A percentile compares a stretch with the other conserved stretches of the same genome.
phyloP scores from a whole-genome alignment of 2,113 vertebrate species.

The Ptyas mucosa region DNA sequence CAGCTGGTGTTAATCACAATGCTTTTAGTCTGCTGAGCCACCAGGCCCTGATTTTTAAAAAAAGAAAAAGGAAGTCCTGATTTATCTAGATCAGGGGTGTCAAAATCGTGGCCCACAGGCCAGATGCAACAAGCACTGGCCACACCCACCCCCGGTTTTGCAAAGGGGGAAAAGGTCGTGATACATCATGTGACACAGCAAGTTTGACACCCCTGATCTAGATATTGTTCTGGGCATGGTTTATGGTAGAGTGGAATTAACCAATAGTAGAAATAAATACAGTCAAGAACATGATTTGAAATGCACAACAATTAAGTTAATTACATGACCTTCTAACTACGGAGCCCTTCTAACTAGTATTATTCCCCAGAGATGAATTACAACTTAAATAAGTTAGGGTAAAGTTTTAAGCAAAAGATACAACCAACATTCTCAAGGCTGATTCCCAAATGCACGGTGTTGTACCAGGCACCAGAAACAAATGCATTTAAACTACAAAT shows the following conservation, averaged over 20 bases:
- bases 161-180: too few relatives aligned
- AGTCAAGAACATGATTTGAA: neutral
- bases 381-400: neutral
- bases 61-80: neutral
- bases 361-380: neutral
- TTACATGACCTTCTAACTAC: neutral
- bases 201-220: neutral
- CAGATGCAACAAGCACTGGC: too few relatives aligned
- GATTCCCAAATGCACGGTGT: neutral
- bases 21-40: too few relatives aligned
- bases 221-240: neutral
- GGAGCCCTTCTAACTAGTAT: neutral
- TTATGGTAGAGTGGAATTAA: neutral
- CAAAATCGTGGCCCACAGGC: too few relatives aligned
- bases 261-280: neutral
- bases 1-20: too few relatives aligned
- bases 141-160: too few relatives aligned
- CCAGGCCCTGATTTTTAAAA: too few relatives aligned
- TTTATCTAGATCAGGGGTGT: neutral
- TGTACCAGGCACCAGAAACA: neutral
- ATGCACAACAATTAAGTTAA: neutral
- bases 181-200: too few relatives aligned
- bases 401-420: neutral
- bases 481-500: neutral
- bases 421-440: neutral